Evolutionary conservation across 2,888 invertebrate genomes (phyloP).

Genomic region (Pachliopta kotzebuea): DNA sequence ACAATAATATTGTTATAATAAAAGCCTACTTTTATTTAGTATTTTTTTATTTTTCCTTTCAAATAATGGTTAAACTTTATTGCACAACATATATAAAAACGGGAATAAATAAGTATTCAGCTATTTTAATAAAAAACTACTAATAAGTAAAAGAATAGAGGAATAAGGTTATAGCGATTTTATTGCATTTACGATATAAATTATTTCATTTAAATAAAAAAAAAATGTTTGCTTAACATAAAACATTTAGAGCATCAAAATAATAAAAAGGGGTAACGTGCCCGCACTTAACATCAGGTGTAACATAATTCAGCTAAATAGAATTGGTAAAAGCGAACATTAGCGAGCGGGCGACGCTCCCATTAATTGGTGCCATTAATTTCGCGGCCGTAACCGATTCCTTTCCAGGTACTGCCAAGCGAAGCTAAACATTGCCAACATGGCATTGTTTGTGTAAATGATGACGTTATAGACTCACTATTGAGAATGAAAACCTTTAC

Average conservation of each 20-base stretch:
- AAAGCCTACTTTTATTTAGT: too few relatives aligned
- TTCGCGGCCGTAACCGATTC: conserved; percentile 56
- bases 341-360: conserved; percentile 41
- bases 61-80: too few relatives aligned
- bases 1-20: too few relatives aligned
- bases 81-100: too few relatives aligned
- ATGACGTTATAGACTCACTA: background rate
- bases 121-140: too few relatives aligned
- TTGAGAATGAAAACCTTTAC: background rate
- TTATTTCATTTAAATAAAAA: background rate
- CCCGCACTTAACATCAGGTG: conserved; percentile 9
- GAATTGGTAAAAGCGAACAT: conserved; percentile 52
- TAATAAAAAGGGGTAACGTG: background rate
- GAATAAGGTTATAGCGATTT: too few relatives aligned
- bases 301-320: conserved; percentile 23
- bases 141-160: too few relatives aligned
- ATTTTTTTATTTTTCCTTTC: too few relatives aligned
- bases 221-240: background rate
- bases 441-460: background rate
- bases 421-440: conserved; percentile 14
- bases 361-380: conserved; percentile 67
- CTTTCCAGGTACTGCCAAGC: conserved; percentile 23
- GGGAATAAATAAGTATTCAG: too few relatives aligned
- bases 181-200: too few relatives aligned
- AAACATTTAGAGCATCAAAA: background rate